Evolutionary conservation across 1,140 invertebrate species (phyloP).

Genomic region (Drosophila melanogaster): Release_6_plus_ISO1_MT NT_033777.3:14535001-14535500

Average conservation of each 20-base stretch:
- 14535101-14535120: constrained; percentile 9
- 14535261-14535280: constrained; percentile 10
- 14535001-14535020: constrained; percentile 26
- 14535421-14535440: constrained; percentile 13
- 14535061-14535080: constrained; percentile 25
- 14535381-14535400: constrained; percentile 23
- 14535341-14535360: constrained; percentile 15
- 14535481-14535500: constrained; percentile 39
- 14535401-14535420: constrained; percentile 25
- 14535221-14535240: neutral
- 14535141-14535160: neutral
- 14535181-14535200: constrained; percentile 20
- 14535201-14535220: constrained; percentile 7
- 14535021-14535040: constrained; percentile 31
- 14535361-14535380: constrained; percentile 18
- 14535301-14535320: constrained; percentile 30
- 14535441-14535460: constrained; percentile 40
- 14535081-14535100: constrained; percentile 13
- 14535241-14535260: neutral
- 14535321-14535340: constrained; percentile 22
- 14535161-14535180: constrained; percentile 5
- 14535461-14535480: constrained; percentile 58
- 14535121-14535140: neutral
- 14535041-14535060: constrained; percentile 21
- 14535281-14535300: constrained; percentile 30